phyloP scores from a whole-genome alignment of 2,888 invertebrate genomes.

The Ennomos quercinarius region DNA sequence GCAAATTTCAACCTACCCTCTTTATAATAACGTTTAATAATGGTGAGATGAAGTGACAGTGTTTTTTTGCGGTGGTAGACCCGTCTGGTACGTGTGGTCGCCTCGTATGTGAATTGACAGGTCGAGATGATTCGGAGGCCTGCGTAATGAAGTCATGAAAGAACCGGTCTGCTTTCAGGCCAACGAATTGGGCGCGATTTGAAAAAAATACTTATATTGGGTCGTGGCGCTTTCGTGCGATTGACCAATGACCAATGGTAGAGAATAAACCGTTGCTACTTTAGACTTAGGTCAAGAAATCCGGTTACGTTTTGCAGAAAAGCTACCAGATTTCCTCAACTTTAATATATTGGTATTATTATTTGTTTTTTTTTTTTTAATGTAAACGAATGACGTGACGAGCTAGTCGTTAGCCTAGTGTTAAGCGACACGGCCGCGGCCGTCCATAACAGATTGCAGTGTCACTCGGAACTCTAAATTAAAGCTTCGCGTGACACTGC shows the following conservation, averaged over 20 bases:
- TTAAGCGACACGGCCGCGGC: no score
- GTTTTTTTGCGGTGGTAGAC: slow-evolving; percentile 22
- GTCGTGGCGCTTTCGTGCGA: slow-evolving; percentile 15
- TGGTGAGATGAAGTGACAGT: neutral
- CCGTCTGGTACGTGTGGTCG: slow-evolving; percentile 30
- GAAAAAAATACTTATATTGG: slow-evolving; percentile 29
- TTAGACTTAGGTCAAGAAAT: no score
- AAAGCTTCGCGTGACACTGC: no score
- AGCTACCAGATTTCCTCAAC: no score
- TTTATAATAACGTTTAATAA: slow-evolving; percentile 6
- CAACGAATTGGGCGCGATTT: slow-evolving; percentile 18
- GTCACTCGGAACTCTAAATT: no score
- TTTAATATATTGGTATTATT: no score
- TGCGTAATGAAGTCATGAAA: slow-evolving; percentile 49
- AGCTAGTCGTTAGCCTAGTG: no score
- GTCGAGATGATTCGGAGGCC: slow-evolving; percentile 43
- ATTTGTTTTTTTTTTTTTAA: no score
- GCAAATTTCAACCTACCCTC: slow-evolving; percentile 34
- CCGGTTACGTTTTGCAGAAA: no score
- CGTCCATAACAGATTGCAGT: no score
- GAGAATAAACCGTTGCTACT: slow-evolving; percentile 13
- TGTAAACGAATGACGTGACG: no score
- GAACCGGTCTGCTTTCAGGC: slow-evolving; percentile 41
- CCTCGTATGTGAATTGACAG: slow-evolving; percentile 37
- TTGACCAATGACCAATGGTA: neutral